Conservation (phyloP, 2,888 invertebrate genomes). For the Eristalis arbustorum region DNA sequence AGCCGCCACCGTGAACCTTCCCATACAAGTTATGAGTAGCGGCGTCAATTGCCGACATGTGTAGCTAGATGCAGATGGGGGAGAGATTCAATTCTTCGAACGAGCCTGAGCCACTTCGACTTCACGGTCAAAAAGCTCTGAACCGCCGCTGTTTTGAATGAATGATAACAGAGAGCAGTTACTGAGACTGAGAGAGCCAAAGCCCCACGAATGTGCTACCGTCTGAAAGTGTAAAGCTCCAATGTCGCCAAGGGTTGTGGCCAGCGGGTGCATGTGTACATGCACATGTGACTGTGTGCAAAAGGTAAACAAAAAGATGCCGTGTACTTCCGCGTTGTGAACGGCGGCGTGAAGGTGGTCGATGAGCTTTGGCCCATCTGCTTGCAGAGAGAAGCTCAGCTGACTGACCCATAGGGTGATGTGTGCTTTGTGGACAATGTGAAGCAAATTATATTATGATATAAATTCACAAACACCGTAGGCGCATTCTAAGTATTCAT, state of each 20-base stretch:
- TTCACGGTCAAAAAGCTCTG: conserved; percentile 66
- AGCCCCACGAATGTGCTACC: neutral
- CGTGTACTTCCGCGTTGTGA: conserved; percentile 10
- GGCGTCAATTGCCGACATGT: neutral
- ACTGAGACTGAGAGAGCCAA: neutral
- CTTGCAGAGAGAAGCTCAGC: neutral
- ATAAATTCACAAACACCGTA: no score
- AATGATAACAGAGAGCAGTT: conserved; percentile 59
- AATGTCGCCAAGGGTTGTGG: neutral
- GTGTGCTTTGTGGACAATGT: neutral
- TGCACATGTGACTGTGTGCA: neutral
- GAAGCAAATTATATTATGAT: neutral
- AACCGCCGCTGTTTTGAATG: conserved; percentile 45
- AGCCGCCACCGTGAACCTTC: conserved; percentile 48
- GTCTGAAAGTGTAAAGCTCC: conserved; percentile 21
- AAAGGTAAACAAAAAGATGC: conserved; percentile 46
- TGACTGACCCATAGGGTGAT: neutral
- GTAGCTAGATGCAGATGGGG: conserved; percentile 18
- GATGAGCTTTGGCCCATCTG: conserved; percentile 16
- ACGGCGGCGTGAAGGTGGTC: neutral
- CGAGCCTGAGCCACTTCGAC: conserved; percentile 24
- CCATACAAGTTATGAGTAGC: conserved; percentile 31
- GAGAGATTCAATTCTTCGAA: conserved; percentile 33
- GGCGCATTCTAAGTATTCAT: no score
- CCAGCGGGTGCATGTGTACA: neutral